phyloP scores from a whole-genome alignment of 2,797 vertebrate species.

The Eulemur coronatus region DNA sequence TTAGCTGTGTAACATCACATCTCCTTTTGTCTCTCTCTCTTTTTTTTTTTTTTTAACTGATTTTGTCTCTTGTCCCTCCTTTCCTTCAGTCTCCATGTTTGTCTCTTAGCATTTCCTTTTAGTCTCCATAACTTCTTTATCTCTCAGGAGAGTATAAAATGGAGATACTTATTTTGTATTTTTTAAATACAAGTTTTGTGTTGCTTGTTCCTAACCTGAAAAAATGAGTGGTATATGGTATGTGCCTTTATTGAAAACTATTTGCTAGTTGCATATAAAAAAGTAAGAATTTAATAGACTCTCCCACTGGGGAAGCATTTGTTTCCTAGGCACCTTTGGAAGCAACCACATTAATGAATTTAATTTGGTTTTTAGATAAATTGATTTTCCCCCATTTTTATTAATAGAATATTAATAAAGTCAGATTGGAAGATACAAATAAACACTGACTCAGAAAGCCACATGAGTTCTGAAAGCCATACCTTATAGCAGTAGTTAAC shows the following conservation, averaged over 20 bases:
- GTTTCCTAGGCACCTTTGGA: not conserved
- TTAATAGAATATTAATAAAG: not conserved
- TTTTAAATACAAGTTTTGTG: not conserved
- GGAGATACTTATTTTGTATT: not conserved
- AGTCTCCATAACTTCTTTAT: not conserved
- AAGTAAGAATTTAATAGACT: not conserved
- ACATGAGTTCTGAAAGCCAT: not conserved
- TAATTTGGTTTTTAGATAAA: constrained; percentile 10
- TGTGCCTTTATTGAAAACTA: not conserved
- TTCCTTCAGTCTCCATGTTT: not conserved
- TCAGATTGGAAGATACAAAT: not conserved
- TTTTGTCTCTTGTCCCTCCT: not conserved
- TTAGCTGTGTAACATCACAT: not conserved
- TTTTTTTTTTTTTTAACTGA: not conserved
- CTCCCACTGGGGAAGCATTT: not conserved
- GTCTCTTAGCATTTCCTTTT: not conserved
- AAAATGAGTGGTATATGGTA: not conserved
- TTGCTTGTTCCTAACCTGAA: constrained; percentile 1
- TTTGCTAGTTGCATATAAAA: not conserved
- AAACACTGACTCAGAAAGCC: not conserved
- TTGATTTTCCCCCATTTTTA: not conserved
- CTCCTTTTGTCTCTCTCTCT: not conserved
- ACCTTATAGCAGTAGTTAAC: not conserved
- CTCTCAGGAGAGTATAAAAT: not conserved
- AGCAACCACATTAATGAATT: constrained; percentile 22